Conservation (phyloP, 2,888 invertebrate species). For the Aromia moschata region DNA sequence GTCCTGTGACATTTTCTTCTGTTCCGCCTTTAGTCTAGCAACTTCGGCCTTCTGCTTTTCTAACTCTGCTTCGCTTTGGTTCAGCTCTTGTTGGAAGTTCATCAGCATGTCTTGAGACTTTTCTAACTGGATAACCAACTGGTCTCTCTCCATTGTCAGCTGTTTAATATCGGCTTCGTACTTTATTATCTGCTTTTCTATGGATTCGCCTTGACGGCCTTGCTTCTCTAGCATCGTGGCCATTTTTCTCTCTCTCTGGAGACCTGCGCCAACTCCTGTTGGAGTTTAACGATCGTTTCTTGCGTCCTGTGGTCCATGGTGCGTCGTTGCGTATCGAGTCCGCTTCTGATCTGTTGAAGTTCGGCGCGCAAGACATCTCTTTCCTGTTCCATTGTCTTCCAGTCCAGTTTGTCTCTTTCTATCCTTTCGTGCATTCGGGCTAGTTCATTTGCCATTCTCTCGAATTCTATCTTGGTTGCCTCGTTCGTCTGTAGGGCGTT, state of each 20-base stretch:
- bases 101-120: slow-evolving; percentile 93
- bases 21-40: slow-evolving; percentile 76
- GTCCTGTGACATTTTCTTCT: slow-evolving; percentile 76
- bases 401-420: slow-evolving; percentile 76
- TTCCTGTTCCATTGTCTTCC: slow-evolving; percentile 77
- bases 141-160: slow-evolving; percentile 85
- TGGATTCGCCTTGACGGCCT: slow-evolving; percentile 80
- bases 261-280: slow-evolving; percentile 72
- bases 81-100: slow-evolving; percentile 91
- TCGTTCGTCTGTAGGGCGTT: slow-evolving; percentile 87
- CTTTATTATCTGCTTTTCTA: slow-evolving; percentile 87
- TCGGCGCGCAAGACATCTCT: slow-evolving; percentile 77
- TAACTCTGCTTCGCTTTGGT: slow-evolving; percentile 82
- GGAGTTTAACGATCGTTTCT: slow-evolving; percentile 76
- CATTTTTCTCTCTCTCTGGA: slow-evolving; percentile 77
- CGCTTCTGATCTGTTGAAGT: slow-evolving; percentile 72
- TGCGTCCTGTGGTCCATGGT: slow-evolving; percentile 74
- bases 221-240: slow-evolving; percentile 80
- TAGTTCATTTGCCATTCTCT: slow-evolving; percentile 83
- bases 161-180: slow-evolving; percentile 87
- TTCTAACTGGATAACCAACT: slow-evolving; percentile 87
- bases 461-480: slow-evolving; percentile 84
- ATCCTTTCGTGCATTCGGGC: slow-evolving; percentile 83
- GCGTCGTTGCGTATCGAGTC: slow-evolving; percentile 72
- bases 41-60: slow-evolving; percentile 84